Evolutionary conservation across 2,113 vertebrate species (phyloP).

Genomic region (Labrus mixtus): DNA sequence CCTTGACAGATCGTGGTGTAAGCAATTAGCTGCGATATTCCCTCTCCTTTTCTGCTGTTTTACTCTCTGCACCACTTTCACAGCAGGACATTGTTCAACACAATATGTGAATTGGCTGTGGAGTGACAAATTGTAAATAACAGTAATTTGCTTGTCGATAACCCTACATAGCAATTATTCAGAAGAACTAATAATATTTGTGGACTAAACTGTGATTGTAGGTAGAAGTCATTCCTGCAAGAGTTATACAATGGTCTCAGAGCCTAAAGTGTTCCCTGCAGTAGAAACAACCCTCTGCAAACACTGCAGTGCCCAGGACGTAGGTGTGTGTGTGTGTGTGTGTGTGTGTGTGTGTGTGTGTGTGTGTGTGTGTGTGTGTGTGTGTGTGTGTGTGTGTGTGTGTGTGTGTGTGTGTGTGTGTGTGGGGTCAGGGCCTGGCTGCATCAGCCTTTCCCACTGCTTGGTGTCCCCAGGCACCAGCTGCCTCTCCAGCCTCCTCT

Average conservation of each 20-base stretch:
- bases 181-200: not conserved
- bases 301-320: constrained; percentile 12
- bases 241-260: not conserved
- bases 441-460: constrained; percentile 53
- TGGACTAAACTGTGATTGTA: not conserved
- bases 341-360: not conserved
- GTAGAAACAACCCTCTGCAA: constrained; percentile 6
- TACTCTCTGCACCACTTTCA: not conserved
- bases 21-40: not conserved
- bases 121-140: not conserved
- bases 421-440: constrained; percentile 43
- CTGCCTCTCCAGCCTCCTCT: constrained; percentile 28
- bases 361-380: not conserved
- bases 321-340: not conserved
- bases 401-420: not conserved
- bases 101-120: not conserved
- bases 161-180: not conserved
- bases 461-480: constrained; percentile 36
- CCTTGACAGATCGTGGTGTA: not conserved
- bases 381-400: not conserved
- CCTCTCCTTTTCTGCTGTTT: not conserved
- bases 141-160: not conserved
- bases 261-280: constrained; percentile 5
- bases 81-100: constrained; percentile 2
- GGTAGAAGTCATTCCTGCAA: constrained; percentile 3